A percentile compares a stretch with the other conserved stretches of the same genome.
Evolutionary conservation across 2,888 invertebrate genomes (phyloP).

Genomic region (Bugulina stolonifera): DNA sequence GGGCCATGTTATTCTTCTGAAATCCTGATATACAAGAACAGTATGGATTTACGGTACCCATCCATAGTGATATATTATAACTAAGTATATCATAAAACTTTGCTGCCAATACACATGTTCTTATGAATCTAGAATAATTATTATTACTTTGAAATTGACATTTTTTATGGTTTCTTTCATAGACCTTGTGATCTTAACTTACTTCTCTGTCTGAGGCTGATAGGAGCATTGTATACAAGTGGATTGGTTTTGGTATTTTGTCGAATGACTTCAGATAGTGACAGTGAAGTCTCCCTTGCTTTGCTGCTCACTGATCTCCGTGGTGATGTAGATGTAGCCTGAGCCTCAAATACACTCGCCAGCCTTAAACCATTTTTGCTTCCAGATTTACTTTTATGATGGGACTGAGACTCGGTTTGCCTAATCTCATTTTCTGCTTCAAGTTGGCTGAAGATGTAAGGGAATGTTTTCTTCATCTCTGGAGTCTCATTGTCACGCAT

Average conservation of each 20-base stretch:
- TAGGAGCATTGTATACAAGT: not conserved
- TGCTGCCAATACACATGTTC: too few relatives aligned
- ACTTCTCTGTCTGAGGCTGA: not conserved
- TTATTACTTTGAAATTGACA: too few relatives aligned
- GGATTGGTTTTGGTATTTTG: conserved; percentile 2
- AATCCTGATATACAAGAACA: too few relatives aligned
- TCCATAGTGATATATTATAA: too few relatives aligned
- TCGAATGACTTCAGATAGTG: not conserved
- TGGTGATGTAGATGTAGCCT: too few relatives aligned
- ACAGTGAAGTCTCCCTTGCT: not conserved
- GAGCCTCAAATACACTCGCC: too few relatives aligned
- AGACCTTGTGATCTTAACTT: too few relatives aligned
- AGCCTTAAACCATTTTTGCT: too few relatives aligned
- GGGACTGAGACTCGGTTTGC: not conserved
- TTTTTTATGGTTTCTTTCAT: too few relatives aligned
- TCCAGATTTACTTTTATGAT: not conserved
- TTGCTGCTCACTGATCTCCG: not conserved
- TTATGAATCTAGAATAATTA: too few relatives aligned
- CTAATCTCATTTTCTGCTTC: not conserved
- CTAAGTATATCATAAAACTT: too few relatives aligned
- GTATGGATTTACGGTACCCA: too few relatives aligned
- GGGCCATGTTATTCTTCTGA: conserved; percentile 21
- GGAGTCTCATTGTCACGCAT: not conserved
- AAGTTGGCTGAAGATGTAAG: not conserved
- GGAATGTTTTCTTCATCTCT: not conserved